Conservation (phyloP, 30 jellyfish, hydroid and myxozoan species). For the Clytia hemisphaerica region DNA sequence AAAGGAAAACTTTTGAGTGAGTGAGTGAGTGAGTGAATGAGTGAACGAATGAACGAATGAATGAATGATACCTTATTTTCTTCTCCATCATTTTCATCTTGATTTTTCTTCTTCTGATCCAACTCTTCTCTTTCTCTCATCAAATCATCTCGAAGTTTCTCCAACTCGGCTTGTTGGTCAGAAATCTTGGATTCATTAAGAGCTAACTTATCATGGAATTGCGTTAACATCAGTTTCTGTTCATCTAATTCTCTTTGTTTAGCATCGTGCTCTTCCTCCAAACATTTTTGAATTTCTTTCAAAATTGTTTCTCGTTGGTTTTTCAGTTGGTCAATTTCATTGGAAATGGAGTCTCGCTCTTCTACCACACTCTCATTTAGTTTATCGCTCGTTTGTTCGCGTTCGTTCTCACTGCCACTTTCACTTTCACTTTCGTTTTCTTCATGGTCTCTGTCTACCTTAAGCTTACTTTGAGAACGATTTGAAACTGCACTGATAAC, state of each 20-base stretch:
- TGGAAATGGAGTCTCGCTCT: not conserved
- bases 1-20: too few relatives aligned
- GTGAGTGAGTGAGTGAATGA: too few relatives aligned
- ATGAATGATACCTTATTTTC: too few relatives aligned
- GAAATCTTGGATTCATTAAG: slow-evolving; percentile 15
- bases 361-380: not conserved
- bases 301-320: slow-evolving; percentile 17
- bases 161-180: slow-evolving; percentile 22
- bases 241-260: slow-evolving; percentile 52
- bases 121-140: slow-evolving; percentile 43
- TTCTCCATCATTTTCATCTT: slow-evolving; percentile 31
- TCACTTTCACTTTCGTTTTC: not conserved
- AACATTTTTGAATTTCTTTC: slow-evolving; percentile 36
- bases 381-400: too few relatives aligned
- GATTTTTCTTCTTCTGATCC: slow-evolving; percentile 52
- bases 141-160: slow-evolving; percentile 30
- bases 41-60: too few relatives aligned
- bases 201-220: slow-evolving; percentile 1
- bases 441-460: not conserved
- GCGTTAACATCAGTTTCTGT: not conserved
- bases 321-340: not conserved
- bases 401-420: too few relatives aligned
- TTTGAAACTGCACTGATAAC: slow-evolving; percentile 15
- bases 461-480: not conserved
- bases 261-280: slow-evolving; percentile 45